Base-by-base conservation (phyloP, 2,113 vertebrate genomes). In the Gambusia holbrooki region DNA sequence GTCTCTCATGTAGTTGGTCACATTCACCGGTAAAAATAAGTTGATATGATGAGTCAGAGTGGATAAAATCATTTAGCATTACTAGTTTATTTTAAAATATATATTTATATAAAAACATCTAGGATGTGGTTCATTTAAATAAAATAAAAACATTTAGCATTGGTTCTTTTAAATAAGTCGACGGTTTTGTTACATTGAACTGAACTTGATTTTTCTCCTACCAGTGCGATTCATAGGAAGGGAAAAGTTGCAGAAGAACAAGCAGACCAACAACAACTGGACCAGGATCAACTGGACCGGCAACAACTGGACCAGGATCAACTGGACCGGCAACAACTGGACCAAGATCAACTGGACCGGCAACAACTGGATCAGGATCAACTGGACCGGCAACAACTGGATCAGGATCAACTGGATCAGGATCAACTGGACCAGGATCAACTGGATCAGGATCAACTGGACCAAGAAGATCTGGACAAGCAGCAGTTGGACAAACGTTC, bases 1-100 rank as follows among this genome's bases (percentile, higher is more conserved):
- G n/a, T 54, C 25, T 1, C 2, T 51, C 5, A 22, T n/a, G 51
- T 22, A 25, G 2, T 10, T 54, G 0, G 10, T 0, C 6, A 1
- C 25, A 54, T 54, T 25, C 19, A 1, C 51, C 2, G 2, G 51
- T 54, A 54, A 54, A 54, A 54, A 54, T 25, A n/a, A n/a, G 0
- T 54, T 54, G 0, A 25, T 25, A 25, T 25, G n/a, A 54, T 25
- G 2, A 54, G 5, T 54, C 6, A 22, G 19, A 10, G 5, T 54
- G 7, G 22, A 54, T 54, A 8, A 48, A 48, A 19, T 7, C 0
- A 54, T 25, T 25, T 54, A 25, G 35, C 35, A 37, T 37, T 9
- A 33, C 8, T 37, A 37, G 35, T 37, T 37, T 37, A 37, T 11
- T 35, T 33, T 8, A 33, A 37, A 37, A 33, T 27, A 27, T 27